phyloP scores from a whole-genome alignment of 2,113 vertebrate species.

The Zootoca vivipara region DNA sequence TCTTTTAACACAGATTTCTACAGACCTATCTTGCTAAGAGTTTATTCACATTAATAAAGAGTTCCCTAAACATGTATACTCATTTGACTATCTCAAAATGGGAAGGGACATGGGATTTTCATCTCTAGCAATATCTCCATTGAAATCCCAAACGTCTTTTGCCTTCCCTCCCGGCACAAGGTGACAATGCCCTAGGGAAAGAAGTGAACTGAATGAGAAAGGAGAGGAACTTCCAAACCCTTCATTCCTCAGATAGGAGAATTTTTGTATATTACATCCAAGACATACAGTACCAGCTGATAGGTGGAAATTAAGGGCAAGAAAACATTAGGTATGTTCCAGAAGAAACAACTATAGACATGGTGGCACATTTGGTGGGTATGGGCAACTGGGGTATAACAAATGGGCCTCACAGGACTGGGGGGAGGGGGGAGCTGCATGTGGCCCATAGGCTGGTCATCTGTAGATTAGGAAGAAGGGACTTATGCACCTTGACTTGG shows the following conservation, averaged over 20 bases:
- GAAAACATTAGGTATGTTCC: neutral
- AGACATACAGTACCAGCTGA: neutral
- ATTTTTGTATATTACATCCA: neutral
- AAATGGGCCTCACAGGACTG: too few species aligned
- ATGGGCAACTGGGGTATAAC: too few species aligned
- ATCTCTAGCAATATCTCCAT: neutral
- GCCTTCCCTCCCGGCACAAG: neutral
- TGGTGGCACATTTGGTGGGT: neutral
- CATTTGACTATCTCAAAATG: neutral
- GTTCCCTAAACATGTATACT: neutral
- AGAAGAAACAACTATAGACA: neutral
- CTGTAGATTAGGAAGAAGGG: too few species aligned
- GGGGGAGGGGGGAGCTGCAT: too few species aligned
- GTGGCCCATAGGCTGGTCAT: too few species aligned
- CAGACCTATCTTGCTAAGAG: neutral
- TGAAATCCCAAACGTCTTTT: neutral
- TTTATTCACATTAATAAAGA: neutral
- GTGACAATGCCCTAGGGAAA: neutral
- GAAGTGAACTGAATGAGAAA: neutral
- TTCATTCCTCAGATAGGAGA: neutral
- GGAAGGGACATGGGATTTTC: neutral
- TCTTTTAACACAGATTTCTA: neutral
- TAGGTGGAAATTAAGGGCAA: neutral
- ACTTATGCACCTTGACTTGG: too few species aligned
- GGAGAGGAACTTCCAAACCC: neutral